A percentile compares a stretch with the other conserved stretches of the same genome.
Conservation (phyloP, 1,140 invertebrate genomes). For the Brachionus rubens region DNA sequence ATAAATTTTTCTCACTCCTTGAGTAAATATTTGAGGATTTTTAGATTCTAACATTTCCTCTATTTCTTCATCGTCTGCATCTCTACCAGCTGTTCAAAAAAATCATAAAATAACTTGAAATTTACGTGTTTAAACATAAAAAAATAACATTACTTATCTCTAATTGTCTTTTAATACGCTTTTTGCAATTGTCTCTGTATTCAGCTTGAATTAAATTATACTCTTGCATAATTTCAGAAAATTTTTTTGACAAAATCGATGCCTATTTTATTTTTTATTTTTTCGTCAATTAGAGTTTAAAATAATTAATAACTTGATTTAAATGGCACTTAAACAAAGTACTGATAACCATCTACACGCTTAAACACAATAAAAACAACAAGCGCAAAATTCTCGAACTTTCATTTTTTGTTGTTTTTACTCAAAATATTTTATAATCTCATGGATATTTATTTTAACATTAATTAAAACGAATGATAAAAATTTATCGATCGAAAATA, state of each 20-base stretch:
- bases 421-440: no score
- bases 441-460: no score
- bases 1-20: conserved; percentile 90
- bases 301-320: neutral
- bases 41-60: conserved; percentile 97
- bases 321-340: no score
- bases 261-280: no score
- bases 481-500: no score
- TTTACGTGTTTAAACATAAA: no score
- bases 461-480: no score
- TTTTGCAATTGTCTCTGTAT: conserved; percentile 55
- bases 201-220: conserved; percentile 55
- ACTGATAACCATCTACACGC: no score
- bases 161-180: conserved; percentile 54
- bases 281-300: no score
- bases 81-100: conserved; percentile 70
- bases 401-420: no score
- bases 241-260: conserved; percentile 48
- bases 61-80: conserved; percentile 91
- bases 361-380: no score
- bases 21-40: conserved; percentile 93
- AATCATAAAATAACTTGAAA: neutral
- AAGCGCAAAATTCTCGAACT: no score
- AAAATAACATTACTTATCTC: conserved; percentile 58
- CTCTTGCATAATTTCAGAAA: conserved; percentile 56